Base-by-base conservation (phyloP, 1,140 invertebrate species). In the Neuroterus valhalla region DNA sequence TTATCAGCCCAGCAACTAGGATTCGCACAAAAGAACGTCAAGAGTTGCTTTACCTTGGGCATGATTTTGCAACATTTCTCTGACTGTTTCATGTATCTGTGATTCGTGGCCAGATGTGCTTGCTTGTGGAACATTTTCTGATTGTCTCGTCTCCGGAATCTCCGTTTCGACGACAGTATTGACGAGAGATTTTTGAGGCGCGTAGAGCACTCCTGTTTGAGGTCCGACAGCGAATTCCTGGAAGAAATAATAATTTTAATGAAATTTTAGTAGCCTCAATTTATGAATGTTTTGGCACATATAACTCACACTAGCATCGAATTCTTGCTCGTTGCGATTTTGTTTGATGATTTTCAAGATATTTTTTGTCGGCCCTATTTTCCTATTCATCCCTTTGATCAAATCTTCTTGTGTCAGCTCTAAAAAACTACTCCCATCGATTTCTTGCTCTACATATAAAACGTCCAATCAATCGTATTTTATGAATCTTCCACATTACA, bases 341-440 rank as follows among this genome's bases (percentile, higher is more conserved):
- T 46, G 11, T 50, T 17, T 50, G 6, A 50, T 50, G 0, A 50
- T 50, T 17, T 50, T 50, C 8, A 17, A 0, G 6, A 50, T 50
- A 6, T 50, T 50, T 17, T 50, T 50, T 4, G 46, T 2, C 1
- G 46, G 46, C 6, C 46, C 46, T n/a, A 50, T n/a, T 50, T 50
- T 50, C 4, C 17, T 19, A 6, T 50, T 50, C 46, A 50, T 50
- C 17, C 17, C 2, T 17, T 50, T n/a, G 3, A 50, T 38, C 12
- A 77, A 38, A 70, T 77, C 67, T 48, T 74, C 17, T 46, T 70
- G 15, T 6, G 67, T 74, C 23, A 74, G 21, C 10, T 74, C 71
- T 17, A 70, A 26, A 71, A 75, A 69, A 44, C 38, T n/a, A n/a
- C 17, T 42, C 8, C 69, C 72, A 75, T 77, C 71, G 52, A 78